These are phyloP conservation scores for Meloe dianella DNA, from an alignment of 2,888 invertebrate genomes.

Conservation along the genomic window DNA sequence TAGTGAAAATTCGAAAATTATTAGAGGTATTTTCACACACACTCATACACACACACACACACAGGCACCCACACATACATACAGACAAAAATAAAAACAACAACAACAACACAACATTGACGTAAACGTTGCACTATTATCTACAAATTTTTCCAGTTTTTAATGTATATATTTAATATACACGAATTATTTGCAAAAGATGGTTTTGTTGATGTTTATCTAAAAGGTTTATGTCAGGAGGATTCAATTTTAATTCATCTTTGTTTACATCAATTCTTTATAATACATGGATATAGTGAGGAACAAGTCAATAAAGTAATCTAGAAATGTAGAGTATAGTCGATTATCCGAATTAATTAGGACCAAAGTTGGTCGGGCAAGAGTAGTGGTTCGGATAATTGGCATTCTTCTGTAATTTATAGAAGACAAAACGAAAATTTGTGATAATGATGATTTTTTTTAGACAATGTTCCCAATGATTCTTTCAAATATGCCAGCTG, in stretches of 20 bases:
- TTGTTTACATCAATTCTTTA: background rate
- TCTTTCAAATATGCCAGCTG: conserved; percentile 16
- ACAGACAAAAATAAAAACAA: no score
- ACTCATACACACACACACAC: no score
- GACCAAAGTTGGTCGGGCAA: no score
- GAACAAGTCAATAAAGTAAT: conserved; percentile 3
- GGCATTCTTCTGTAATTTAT: no score
- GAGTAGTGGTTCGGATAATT: no score
- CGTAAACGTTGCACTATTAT: background rate
- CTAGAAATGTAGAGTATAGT: no score
- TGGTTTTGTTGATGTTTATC: background rate
- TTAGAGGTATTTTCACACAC: no score
- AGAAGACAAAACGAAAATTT: no score
- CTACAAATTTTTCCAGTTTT: background rate
- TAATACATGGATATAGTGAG: background rate
- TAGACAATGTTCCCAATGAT: conserved; percentile 6
- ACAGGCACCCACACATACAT: no score
- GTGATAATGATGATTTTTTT: background rate
- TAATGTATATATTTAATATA: background rate
- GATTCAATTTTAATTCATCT: background rate
- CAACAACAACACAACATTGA: background rate
- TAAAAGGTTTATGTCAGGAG: background rate
- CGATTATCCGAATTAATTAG: no score
- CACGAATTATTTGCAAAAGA: background rate
- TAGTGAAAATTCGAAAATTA: background rate